These are phyloP conservation scores for Enteromius unitaeniatus DNA, from an alignment of 2,797 vertebrate species.

Conservation along the genomic window DNA sequence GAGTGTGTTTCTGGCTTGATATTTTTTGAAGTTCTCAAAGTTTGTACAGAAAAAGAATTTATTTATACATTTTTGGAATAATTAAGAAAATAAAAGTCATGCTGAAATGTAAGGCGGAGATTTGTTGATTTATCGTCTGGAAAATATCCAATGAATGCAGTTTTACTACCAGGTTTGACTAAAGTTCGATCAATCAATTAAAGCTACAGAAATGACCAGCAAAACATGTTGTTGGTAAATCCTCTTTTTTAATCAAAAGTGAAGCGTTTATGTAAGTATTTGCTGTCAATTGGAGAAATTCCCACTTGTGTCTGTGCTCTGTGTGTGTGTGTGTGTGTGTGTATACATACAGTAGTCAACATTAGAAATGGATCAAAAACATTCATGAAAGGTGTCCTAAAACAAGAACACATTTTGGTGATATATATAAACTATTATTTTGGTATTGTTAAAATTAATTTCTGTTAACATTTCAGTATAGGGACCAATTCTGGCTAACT, in stretches of 20 bases:
- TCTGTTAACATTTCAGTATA: too few relatives aligned
- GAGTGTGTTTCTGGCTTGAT: constrained; percentile 16
- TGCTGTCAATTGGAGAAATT: too few relatives aligned
- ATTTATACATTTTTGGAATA: constrained; percentile 52
- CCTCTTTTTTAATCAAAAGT: background rate
- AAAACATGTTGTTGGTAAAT: background rate
- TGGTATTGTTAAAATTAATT: too few relatives aligned
- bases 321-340: too few relatives aligned
- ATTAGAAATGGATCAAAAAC: too few relatives aligned
- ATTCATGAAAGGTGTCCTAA: too few relatives aligned
- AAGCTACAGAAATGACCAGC: background rate
- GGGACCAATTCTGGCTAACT: too few relatives aligned
- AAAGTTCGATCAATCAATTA: background rate
- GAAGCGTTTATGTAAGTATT: too few relatives aligned
- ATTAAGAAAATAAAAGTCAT: constrained; percentile 45
- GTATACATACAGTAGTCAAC: too few relatives aligned
- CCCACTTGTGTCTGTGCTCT: background rate
- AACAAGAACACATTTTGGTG: too few relatives aligned
- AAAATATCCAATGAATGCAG: background rate
- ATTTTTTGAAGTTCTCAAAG: background rate
- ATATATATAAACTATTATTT: too few relatives aligned
- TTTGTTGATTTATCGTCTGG: background rate
- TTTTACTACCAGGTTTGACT: background rate
- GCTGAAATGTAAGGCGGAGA: constrained; percentile 20
- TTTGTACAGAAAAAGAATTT: constrained; percentile 53